phyloP scores from a whole-genome alignment of 2,888 invertebrate genomes.

The Limulus polyphemus region DNA sequence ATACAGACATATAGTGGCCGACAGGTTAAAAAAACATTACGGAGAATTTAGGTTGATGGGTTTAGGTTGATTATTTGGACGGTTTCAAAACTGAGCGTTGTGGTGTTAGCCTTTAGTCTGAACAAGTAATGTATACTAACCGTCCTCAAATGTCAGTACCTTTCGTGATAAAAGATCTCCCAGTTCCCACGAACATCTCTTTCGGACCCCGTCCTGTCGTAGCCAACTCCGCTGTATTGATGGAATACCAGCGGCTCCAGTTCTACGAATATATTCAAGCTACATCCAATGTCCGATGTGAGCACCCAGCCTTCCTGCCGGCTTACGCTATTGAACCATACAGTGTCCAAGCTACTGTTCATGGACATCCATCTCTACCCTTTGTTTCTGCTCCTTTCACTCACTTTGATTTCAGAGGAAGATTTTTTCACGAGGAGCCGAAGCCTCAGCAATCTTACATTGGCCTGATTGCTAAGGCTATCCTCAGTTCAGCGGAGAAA shows the following conservation, averaged over 20 bases:
- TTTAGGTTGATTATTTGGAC: too few relatives aligned
- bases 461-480: conserved; percentile 36
- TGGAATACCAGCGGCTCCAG: conserved; percentile 70
- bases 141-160: too few relatives aligned
- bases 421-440: conserved; percentile 51
- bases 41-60: too few relatives aligned
- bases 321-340: conserved; percentile 14
- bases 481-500: conserved; percentile 31
- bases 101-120: too few relatives aligned
- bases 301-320: conserved; percentile 29
- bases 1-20: too few relatives aligned
- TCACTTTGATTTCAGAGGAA: conserved; percentile 5
- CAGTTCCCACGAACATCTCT: too few relatives aligned
- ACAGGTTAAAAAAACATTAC: too few relatives aligned
- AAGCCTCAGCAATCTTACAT: conserved; percentile 27
- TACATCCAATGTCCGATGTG: conserved; percentile 58
- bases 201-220: conserved; percentile 5
- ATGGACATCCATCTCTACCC: too few relatives aligned
- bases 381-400: too few relatives aligned
- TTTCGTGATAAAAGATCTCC: too few relatives aligned
- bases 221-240: conserved; percentile 10
- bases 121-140: too few relatives aligned
- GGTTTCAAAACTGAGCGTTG: too few relatives aligned
- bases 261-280: conserved; percentile 66
- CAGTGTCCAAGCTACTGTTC: not conserved